A percentile compares a stretch with the other conserved stretches of the same genome.
Evolutionary conservation across 2,888 invertebrate species (phyloP).

Genomic region (Phyto melanocephala): DNA sequence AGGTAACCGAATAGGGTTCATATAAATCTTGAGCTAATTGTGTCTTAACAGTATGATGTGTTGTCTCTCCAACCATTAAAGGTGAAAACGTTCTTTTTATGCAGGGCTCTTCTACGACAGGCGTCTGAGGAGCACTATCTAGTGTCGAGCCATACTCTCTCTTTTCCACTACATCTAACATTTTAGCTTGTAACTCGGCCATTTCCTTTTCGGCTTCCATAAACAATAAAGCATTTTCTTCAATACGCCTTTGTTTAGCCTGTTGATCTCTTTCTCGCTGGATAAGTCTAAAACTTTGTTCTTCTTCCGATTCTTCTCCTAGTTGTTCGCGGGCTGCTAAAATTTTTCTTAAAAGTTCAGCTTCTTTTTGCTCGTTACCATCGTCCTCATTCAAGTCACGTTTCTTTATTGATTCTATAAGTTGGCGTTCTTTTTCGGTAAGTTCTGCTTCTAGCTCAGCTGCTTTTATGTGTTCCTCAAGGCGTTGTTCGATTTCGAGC

Average conservation of each 20-base stretch:
- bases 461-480: conserved; percentile 65
- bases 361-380: conserved; percentile 39
- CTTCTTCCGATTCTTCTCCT: conserved; percentile 63
- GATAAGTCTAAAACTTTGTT: conserved; percentile 51
- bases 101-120: conserved; percentile 71
- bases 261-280: conserved; percentile 59
- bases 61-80: conserved; percentile 66
- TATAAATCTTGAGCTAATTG: conserved; percentile 74
- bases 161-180: conserved; percentile 66
- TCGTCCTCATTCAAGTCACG: conserved; percentile 22
- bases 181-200: conserved; percentile 73
- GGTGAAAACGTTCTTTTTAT: conserved; percentile 69
- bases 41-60: conserved; percentile 74
- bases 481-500: conserved; percentile 56
- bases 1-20: conserved; percentile 69
- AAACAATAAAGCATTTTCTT: conserved; percentile 74
- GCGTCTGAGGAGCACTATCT: conserved; percentile 69
- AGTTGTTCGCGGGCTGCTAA: conserved; percentile 48
- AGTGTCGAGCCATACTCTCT: conserved; percentile 42
- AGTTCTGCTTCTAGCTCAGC: conserved; percentile 57
- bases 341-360: conserved; percentile 52
- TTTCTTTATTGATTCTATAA: conserved; percentile 45
- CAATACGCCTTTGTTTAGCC: conserved; percentile 71
- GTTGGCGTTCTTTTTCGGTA: conserved; percentile 53
- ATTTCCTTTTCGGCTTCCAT: conserved; percentile 76